Evolutionary conservation across 2,888 invertebrate genomes (phyloP), one percentile per base, ranked within the genome.

Genomic region (Cerceris rybyensis): DNA sequence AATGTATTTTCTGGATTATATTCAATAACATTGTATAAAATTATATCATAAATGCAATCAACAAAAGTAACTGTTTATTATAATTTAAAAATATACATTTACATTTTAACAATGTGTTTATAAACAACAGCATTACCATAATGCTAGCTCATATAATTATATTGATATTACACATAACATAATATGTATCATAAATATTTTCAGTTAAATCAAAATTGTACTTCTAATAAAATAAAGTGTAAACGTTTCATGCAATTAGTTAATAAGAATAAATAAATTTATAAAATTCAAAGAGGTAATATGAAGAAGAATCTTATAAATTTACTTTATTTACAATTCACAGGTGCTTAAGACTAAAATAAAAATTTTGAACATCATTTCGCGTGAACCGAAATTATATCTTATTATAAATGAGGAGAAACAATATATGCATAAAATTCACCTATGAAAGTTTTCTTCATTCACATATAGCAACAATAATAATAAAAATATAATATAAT

Each of bases 1-100:
- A 49, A 73, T 55, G 41, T 50, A 71, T 70, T 78, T 52, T 60
- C 61, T 66, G 59, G 68, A 78, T 80, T 64, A 72, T 63, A 69
- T 71, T 63, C 46, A 77, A 83, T 74, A 86, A 80, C 78, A 82
- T 78, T 70, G 85, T 82, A 85, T 80, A 84, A 82, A 84, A 86
- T 84, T 80, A 85, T 85, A 86, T 77, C 77, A 79, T 85, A 52
- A 78, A 77, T 82, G 82, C 77, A 84, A 84, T 84, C 81, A 80
- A 83, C 78, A 81, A 81, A 81, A 78, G 76, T 87, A 75, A 78
- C 86, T 83, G 72, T 89, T 91, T 91, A 91, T 91, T 91, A 84
- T 75, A 86, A 85, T 82, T 86, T 85, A 75, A 86, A 85, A 85
- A 86, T 85, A 88, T 89, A 90, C 88, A 90, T 86, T 68, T 90